Conservation (phyloP, 2,797 vertebrate genomes). For the Sebastes steindachneri region DNA sequence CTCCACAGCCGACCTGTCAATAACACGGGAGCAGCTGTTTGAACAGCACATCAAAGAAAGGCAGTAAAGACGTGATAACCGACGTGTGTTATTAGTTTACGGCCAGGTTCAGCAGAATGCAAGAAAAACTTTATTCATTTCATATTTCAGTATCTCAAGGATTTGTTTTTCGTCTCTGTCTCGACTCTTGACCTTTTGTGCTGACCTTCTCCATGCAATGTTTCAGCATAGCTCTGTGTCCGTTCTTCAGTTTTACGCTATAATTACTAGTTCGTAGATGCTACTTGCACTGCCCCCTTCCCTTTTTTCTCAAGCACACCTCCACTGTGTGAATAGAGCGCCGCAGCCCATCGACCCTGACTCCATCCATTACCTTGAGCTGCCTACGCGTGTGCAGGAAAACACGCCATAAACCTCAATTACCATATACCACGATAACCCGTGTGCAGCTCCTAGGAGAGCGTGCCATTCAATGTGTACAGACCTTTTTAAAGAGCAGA, state of each 20-base stretch:
- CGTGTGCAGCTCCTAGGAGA: conserved; percentile 47
- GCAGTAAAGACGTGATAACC: neutral
- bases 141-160: neutral
- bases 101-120: neutral
- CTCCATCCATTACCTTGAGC: conserved; percentile 60
- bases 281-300: neutral
- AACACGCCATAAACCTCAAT: conserved; percentile 59
- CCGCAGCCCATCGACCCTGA: conserved; percentile 35
- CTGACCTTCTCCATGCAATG: neutral
- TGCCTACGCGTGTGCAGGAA: conserved; percentile 33
- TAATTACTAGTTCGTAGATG: conserved; percentile 32
- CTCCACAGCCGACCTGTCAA: neutral
- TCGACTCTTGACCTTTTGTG: conserved; percentile 2
- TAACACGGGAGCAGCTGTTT: conserved; percentile 3
- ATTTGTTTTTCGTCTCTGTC: neutral
- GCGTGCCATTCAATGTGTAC: conserved; percentile 46
- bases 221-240: conserved; percentile 7
- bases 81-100: neutral
- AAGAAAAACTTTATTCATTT: neutral
- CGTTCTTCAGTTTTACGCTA: conserved; percentile 2
- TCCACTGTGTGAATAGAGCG: conserved; percentile 32
- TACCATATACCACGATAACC: conserved; percentile 61
- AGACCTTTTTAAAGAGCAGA: conserved; percentile 76
- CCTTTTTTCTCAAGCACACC: conserved; percentile 9
- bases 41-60: conserved; percentile 33